Percentiles rank a stretch among this genome's conserved stretches.
phyloP scores from a whole-genome alignment of 1,140 invertebrate species.

The Drosophila pseudoobscura region DNA sequence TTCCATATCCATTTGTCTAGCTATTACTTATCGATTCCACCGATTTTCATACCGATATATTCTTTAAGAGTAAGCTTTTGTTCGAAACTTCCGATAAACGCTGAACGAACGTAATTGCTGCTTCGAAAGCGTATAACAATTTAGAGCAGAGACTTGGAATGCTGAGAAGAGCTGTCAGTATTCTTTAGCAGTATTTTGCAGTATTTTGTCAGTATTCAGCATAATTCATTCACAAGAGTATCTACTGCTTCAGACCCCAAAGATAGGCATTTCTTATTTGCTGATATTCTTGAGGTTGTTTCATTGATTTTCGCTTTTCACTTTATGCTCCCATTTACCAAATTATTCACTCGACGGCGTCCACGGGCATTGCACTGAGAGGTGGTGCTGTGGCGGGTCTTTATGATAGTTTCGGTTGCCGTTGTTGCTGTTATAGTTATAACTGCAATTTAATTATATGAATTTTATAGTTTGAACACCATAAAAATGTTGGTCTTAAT shows the following conservation, averaged over 20 bases:
- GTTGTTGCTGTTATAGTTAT: constrained; percentile 49
- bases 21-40: too few species aligned
- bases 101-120: constrained; percentile 45
- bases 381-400: constrained; percentile 14
- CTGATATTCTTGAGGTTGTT: constrained; percentile 13
- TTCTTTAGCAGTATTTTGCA: too few species aligned
- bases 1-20: too few species aligned
- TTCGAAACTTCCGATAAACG: constrained; percentile 45
- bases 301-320: constrained; percentile 68
- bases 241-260: too few species aligned
- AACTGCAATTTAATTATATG: constrained; percentile 81
- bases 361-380: constrained; percentile 30
- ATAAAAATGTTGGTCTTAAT: constrained; percentile 80
- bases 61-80: constrained; percentile 1
- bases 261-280: background rate
- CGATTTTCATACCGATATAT: too few species aligned
- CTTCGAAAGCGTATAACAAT: too few species aligned
- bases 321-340: constrained; percentile 54
- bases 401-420: constrained; percentile 36
- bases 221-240: too few species aligned
- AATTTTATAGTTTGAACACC: constrained; percentile 79
- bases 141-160: too few species aligned
- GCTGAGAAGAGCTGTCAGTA: too few species aligned
- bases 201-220: too few species aligned
- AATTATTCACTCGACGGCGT: constrained; percentile 39